Percentiles rank a stretch among this genome's conserved stretches.
Conservation (phyloP, 1,140 invertebrate genomes). For the Dendroctonus valens region DNA sequence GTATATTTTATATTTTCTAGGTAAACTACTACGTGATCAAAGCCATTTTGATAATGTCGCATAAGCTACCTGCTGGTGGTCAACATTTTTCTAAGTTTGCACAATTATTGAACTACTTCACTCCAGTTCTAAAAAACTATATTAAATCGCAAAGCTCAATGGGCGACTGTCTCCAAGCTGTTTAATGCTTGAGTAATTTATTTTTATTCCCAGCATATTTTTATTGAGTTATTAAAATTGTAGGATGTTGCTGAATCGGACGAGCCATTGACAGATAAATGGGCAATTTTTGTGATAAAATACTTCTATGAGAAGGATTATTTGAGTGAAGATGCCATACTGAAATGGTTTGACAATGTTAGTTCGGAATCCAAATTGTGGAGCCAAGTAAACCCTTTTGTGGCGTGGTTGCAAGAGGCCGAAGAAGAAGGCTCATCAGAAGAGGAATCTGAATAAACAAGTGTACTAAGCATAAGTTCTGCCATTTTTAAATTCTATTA, state of each 20-base stretch:
- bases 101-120: constrained; percentile 67
- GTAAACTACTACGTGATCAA: constrained; percentile 83
- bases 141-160: constrained; percentile 78
- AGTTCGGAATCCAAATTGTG: constrained; percentile 50
- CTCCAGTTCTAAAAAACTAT: constrained; percentile 76
- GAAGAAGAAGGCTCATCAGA: constrained; percentile 57
- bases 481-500: too few species aligned
- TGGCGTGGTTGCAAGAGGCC: constrained; percentile 81
- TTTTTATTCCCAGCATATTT: not conserved
- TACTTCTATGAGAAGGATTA: constrained; percentile 81
- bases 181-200: constrained; percentile 66
- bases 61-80: constrained; percentile 54
- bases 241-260: constrained; percentile 49
- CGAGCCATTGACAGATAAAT: constrained; percentile 46
- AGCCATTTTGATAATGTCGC: constrained; percentile 64
- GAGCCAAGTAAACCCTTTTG: constrained; percentile 57
- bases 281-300: constrained; percentile 59
- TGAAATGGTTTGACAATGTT: constrained; percentile 72
- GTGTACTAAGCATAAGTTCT: too few species aligned
- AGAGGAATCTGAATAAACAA: constrained; percentile 27
- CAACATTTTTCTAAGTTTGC: constrained; percentile 62
- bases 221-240: constrained; percentile 23
- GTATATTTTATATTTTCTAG: constrained; percentile 36
- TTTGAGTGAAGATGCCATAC: constrained; percentile 73
- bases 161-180: constrained; percentile 74